Evolutionary conservation across 1,140 invertebrate species (phyloP).

Genomic region (Asbolus verrucosus): DNA sequence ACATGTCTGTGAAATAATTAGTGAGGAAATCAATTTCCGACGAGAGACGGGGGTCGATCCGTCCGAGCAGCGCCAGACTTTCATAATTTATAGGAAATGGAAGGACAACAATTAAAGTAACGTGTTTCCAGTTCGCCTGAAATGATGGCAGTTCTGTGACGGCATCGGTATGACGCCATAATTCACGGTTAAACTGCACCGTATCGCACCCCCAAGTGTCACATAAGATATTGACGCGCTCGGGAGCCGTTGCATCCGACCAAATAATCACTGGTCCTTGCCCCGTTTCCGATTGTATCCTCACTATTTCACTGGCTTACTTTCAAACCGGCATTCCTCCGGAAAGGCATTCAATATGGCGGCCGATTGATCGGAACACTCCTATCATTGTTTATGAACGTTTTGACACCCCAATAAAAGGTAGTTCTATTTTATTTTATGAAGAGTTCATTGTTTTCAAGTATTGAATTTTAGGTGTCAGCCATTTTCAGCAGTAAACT

Average conservation of each 20-base stretch:
- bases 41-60: too few species aligned
- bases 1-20: too few species aligned
- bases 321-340: conserved; percentile 43
- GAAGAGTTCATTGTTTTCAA: conserved; percentile 41
- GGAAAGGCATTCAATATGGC: conserved; percentile 53
- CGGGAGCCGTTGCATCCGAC: conserved; percentile 8
- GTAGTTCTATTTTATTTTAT: conserved; percentile 49
- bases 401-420: conserved; percentile 55
- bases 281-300: conserved; percentile 12
- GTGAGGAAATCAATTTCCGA: neutral
- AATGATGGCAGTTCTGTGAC: neutral
- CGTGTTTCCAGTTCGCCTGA: neutral
- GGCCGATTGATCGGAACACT: conserved; percentile 53
- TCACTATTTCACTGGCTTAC: conserved; percentile 9
- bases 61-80: neutral
- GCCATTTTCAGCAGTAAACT: conserved; percentile 44
- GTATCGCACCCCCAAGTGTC: conserved; percentile 44
- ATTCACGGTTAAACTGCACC: conserved; percentile 49
- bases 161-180: conserved; percentile 36
- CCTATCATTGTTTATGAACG: conserved; percentile 56
- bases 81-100: neutral
- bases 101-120: neutral
- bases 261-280: conserved; percentile 4
- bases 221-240: conserved; percentile 55
- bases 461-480: conserved; percentile 42